Base-by-base conservation (phyloP, 2,888 invertebrate species). In the Torymus texanus region DNA sequence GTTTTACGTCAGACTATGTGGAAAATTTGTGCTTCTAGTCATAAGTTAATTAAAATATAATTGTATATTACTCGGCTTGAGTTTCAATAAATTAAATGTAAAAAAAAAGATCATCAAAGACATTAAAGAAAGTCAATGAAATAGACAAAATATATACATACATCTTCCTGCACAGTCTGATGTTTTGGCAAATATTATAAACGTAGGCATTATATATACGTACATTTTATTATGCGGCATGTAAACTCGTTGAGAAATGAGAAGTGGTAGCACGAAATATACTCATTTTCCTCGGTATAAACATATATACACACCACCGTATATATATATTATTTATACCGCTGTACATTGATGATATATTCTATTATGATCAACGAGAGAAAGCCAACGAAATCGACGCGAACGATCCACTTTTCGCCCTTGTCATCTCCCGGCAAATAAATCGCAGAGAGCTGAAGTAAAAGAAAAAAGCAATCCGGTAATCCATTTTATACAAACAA, bases 181-280 rank as follows among this genome's bases (percentile, higher is more conserved):
- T 55, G 58, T 1, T 72, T 13, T 13, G 71, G 65, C 71, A 75
- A 21, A 50, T 18, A 63, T 73, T 73, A 41, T 21, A 63, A 66
- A n/a, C 58, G 78, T 59, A 76, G 75, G 71, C 13, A 62, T 79
- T 82, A 83, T 81, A 81, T 76, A 66, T 74, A 73, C 70, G 53
- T 78, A 80, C 41, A 67, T 75, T 29, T 41, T 29, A 67, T 62
- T 82, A 82, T 79, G 85, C 84, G 83, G 86, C 87, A 86, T 88
- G 86, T 84, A 85, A 21, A 84, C 83, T 85, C 83, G 82, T 85
- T 75, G 56, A 80, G 5, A 84, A 84, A 81, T 83, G 82, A 84
- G 83, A 84, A 82, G 82, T 85, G 83, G 81, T 82, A 84, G 86
- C 86, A 87, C 85, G 84, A 85, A 78, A 84, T 75, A 81, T 41